Base-by-base conservation (phyloP, 2,113 vertebrate genomes). In the Albula glossodonta region DNA sequence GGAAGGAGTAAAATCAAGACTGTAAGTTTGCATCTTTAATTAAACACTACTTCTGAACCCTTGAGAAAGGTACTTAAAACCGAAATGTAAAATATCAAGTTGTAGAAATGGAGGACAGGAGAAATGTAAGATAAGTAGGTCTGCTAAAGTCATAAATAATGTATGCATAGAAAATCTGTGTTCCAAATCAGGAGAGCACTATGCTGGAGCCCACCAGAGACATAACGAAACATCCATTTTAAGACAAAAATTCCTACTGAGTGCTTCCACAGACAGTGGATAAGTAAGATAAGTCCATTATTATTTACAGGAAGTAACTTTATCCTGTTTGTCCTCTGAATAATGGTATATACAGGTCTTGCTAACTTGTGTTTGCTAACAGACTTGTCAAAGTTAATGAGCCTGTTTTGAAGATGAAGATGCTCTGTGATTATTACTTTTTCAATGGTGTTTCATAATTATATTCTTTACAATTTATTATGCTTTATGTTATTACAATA, bases 291-390 rank as follows among this genome's bases (percentile, higher is more conserved):
- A 17, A n/a, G 2, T 70, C n/a, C n/a, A 6, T 74, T 74, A 31
- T 74, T 74, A 74, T 74, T 81, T 51, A 52, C 80, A 81, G 51
- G 80, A 81, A 81, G 51, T 22, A 17, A 83, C 19, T 85, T 52
- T 52, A 0, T 51, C 19, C n/a, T n/a, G 80, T 81, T 51, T 81
- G 79, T 52, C 19, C 80, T 53, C 7, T 81, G 51, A 51, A 2
- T 52, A 19, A 25, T 12, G 1, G 22, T 81, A 4, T 50, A 81
- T 22, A 15, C 52, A 81, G 79, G 48, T 51, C 51, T n/a, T 74
- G 6, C 13, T 48, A 49, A 41, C 31, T 49, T 31, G 60, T 4
- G 6, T 66, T 66, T 22, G 60, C 15, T 66, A 15, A 66, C 60
- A 66, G 15, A 22, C 15, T 22, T 66, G 17, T 22, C 60, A 66